Evolutionary conservation across 2,113 vertebrate species (phyloP).

Genomic region (Crotophaga sulcirostris): DNA sequence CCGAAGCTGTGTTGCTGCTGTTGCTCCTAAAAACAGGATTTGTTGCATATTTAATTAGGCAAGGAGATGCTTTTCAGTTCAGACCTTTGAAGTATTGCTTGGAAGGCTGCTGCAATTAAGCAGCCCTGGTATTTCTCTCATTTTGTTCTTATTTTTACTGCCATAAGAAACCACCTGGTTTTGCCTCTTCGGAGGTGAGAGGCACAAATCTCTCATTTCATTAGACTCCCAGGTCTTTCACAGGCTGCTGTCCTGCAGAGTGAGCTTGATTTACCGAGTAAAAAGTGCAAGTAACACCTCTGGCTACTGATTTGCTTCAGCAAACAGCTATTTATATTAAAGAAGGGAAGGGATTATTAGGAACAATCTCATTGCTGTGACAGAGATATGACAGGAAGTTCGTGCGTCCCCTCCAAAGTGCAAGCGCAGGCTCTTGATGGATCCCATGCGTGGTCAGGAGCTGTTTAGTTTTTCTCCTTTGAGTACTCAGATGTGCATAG

Average conservation of each 20-base stretch:
- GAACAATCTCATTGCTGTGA: not conserved
- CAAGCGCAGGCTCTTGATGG: not conserved
- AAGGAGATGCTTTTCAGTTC: not conserved
- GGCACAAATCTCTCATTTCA: not conserved
- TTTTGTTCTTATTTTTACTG: not conserved
- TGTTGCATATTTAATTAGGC: constrained; percentile 22
- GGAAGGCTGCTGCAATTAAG: not conserved
- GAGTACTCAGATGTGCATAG: not conserved
- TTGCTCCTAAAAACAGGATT: not conserved
- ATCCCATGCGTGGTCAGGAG: not conserved
- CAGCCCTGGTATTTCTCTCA: not conserved
- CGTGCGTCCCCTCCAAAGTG: fast-evolving
- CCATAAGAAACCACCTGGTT: not conserved
- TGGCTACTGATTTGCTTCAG: not conserved
- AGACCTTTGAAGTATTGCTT: constrained; percentile 8
- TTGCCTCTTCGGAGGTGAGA: not conserved
- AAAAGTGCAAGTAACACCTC: not conserved
- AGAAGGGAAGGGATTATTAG: not conserved
- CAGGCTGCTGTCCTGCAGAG: not conserved
- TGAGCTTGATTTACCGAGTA: not conserved
- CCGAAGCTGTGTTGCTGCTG: not conserved
- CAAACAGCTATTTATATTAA: not conserved
- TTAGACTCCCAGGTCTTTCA: no score
- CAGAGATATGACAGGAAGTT: not conserved
- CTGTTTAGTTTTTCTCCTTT: not conserved